phyloP scores from a whole-genome alignment of 2,797 vertebrate genomes.

The Semotilus atromaculatus region DNA sequence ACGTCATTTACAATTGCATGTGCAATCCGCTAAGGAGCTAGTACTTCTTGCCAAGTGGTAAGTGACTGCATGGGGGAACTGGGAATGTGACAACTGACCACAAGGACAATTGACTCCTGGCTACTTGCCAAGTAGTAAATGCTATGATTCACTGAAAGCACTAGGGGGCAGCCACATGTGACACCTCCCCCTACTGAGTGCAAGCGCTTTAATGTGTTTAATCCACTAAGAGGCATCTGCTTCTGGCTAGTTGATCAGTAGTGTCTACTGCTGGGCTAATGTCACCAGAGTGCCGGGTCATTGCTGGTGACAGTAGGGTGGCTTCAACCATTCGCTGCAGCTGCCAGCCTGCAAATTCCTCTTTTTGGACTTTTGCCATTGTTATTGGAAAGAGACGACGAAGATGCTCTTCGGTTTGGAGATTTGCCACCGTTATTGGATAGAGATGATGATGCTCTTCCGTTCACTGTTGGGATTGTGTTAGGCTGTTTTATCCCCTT shows the following conservation, averaged over 20 bases:
- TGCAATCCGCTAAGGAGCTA: neutral
- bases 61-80: slow-evolving; percentile 7
- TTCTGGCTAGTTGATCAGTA: neutral
- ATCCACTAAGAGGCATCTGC: slow-evolving; percentile 32
- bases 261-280: slow-evolving; percentile 23
- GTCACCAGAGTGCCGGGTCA: neutral
- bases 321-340: neutral
- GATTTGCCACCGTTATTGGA: neutral
- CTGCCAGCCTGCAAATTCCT: neutral
- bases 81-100: slow-evolving; percentile 15
- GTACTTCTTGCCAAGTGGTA: slow-evolving; percentile 12
- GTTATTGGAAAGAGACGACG: neutral
- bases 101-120: slow-evolving; percentile 1
- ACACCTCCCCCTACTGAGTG: slow-evolving; percentile 7
- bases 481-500: neutral
- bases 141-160: slow-evolving; percentile 17
- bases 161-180: slow-evolving; percentile 26
- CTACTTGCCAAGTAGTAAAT: neutral
- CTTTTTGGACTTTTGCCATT: neutral
- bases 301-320: slow-evolving; percentile 3
- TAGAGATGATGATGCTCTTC: too few relatives aligned
- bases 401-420: neutral
- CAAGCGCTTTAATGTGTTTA: slow-evolving; percentile 26
- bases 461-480: neutral
- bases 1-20: slow-evolving; percentile 5